Percentiles rank a stretch among this genome's conserved stretches.
These are phyloP conservation scores for Leptopilina drosophilae DNA, from an alignment of 2,888 invertebrate species.

Conservation along the genomic window DNA sequence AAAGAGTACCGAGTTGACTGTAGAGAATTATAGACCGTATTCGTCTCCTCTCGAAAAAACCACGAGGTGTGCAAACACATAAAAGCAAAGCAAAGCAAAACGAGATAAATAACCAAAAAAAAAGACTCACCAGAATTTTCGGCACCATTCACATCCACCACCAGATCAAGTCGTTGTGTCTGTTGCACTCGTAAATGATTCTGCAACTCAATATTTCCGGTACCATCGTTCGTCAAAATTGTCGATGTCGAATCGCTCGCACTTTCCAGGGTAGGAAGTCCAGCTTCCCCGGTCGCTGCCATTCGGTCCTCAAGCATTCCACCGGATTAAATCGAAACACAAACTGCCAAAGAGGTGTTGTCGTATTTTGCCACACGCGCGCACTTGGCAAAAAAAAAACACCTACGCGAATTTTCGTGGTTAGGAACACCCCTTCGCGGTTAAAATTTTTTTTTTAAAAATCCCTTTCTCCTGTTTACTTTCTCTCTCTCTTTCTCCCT, in stretches of 20 bases:
- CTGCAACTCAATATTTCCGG: conserved; percentile 45
- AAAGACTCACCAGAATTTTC: conserved; percentile 68
- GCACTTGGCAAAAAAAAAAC: conserved; percentile 27
- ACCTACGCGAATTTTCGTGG: conserved; percentile 58
- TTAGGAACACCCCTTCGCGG: conserved; percentile 57
- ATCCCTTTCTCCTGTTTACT: conserved; percentile 38
- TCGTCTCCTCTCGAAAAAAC: neutral
- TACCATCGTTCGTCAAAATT: conserved; percentile 17
- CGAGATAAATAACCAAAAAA: conserved; percentile 51
- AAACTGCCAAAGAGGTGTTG: conserved; percentile 38
- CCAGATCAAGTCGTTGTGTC: conserved; percentile 59
- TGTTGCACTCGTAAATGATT: conserved; percentile 59
- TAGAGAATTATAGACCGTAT: conserved; percentile 12
- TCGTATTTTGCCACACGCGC: conserved; percentile 53
- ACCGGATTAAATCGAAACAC: conserved; percentile 47
- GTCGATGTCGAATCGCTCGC: conserved; percentile 50
- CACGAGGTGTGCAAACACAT: conserved; percentile 5
- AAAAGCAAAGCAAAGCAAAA: conserved; percentile 20
- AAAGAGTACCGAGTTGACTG: conserved; percentile 37
- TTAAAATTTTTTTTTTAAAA: conserved; percentile 49
- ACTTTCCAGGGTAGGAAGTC: conserved; percentile 53
- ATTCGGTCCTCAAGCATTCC: conserved; percentile 73
- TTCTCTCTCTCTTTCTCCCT: conserved; percentile 30
- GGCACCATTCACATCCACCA: conserved; percentile 60
- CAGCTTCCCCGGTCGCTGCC: conserved; percentile 63